Evolutionary conservation across 1,140 invertebrate genomes (phyloP).

Genomic region (Drusus annulatus): DNA sequence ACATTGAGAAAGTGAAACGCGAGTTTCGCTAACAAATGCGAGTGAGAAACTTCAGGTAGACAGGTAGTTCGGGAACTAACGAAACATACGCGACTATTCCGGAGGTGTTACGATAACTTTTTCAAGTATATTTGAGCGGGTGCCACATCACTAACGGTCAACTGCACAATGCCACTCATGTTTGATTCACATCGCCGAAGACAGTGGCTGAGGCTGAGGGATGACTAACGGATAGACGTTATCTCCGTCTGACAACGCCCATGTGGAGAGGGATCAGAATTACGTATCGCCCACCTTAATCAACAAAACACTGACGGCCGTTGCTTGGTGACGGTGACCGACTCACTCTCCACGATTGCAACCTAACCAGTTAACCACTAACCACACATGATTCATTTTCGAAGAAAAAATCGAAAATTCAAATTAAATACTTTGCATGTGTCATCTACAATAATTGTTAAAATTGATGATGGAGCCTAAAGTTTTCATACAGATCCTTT

Average conservation of each 20-base stretch:
- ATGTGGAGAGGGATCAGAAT: conserved; percentile 23
- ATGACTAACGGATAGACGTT: conserved; percentile 38
- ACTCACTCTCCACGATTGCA: conserved; percentile 16
- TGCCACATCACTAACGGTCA: conserved; percentile 29
- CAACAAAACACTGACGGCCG: conserved; percentile 38
- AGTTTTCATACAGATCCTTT: no score
- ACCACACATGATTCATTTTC: no score
- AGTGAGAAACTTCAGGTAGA: neutral
- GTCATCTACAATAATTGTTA: no score
- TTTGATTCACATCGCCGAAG: neutral
- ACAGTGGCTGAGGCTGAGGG: neutral
- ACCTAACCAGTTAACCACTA: no score
- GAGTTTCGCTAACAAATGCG: conserved; percentile 32
- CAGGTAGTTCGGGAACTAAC: neutral
- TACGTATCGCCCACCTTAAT: neutral
- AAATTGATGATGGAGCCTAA: no score
- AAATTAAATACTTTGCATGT: no score
- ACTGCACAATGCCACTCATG: conserved; percentile 23
- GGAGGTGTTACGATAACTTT: conserved; percentile 26
- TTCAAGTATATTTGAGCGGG: conserved; percentile 29
- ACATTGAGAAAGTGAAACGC: conserved; percentile 40
- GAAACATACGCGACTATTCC: conserved; percentile 16
- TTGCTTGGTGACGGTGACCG: conserved; percentile 40
- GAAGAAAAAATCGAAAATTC: no score
- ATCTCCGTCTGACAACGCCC: conserved; percentile 41